Evolutionary conservation across 2,113 vertebrate species (phyloP), one percentile per base, ranked within the genome.

Genomic region (Plestiodon gilberti): DNA sequence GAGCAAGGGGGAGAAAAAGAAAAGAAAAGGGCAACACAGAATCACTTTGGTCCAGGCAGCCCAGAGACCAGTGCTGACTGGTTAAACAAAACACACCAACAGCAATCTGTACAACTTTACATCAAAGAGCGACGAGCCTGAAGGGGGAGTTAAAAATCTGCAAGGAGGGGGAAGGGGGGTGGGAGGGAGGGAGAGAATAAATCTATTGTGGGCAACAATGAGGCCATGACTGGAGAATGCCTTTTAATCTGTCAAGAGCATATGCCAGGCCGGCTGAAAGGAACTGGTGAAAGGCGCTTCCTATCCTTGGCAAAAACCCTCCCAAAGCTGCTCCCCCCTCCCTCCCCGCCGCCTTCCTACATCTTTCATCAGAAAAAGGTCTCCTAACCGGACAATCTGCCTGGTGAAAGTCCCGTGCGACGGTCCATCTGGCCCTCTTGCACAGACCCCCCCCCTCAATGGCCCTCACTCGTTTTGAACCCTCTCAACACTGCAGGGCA

Each of bases 201-300:
- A 43, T 75, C 61, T 43, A 81, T 48, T 75, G 61, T 75, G 69
- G 35, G 17, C 0, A n/a, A 84, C 76, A 84, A 84, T 59, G 70
- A 15, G 82, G 57, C 82, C 28, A 38, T 67, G 59, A 38, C 70
- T 74, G 59, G 79, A 81, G 69, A 76, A 81, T 20, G 61, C 59
- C 87, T 88, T 84, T 84, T 88, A 84, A 81, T 75, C 77, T 64
- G 76, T 35, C 43, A 25, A 28, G 77, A 74, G 70, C 87, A 88
- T 84, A 88, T 80, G 87, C 87, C 87, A 76, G 59, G 85, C 85
- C 3, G 7, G 57, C 57, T 74, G 82, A 88, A 88, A 52, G 25
- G 59, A n/a, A 13, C 76, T n/a, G 57, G 67, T 59, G 57, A 74
- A 79, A 80, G 69, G 82, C 57, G 18, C 40, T 65, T 87, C 79